Evolutionary conservation across 2,113 vertebrate species (phyloP).

Genomic region (Ceyx margarethae): DNA sequence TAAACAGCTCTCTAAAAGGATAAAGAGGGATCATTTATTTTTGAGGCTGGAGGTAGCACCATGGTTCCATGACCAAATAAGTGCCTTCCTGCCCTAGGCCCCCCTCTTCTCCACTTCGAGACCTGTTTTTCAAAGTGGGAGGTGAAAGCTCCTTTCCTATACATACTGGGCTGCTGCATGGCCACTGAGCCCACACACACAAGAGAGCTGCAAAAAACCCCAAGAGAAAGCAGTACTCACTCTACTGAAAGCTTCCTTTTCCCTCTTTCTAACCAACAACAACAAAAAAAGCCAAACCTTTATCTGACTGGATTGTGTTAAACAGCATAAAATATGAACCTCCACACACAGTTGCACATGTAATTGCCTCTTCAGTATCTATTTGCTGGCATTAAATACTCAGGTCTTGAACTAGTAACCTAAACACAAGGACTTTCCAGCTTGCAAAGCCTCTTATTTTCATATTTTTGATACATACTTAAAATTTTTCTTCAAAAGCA

Average conservation of each 20-base stretch:
- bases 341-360: background rate
- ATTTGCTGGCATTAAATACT: background rate
- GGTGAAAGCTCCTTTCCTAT: background rate
- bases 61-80: background rate
- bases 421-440: background rate
- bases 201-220: background rate
- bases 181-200: background rate
- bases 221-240: background rate
- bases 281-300: background rate
- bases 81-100: background rate
- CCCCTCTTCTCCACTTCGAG: background rate
- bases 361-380: background rate
- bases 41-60: background rate
- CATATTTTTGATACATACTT: conserved; percentile 10
- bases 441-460: background rate
- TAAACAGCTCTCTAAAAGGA: background rate
- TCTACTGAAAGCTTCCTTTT: background rate
- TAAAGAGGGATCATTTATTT: background rate
- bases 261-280: background rate
- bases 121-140: background rate
- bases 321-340: background rate
- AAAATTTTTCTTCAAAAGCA: background rate
- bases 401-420: background rate
- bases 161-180: background rate
- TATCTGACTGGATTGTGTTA: background rate